Base-by-base conservation (phyloP, 2,113 vertebrate genomes). In the Oreotragus oreotragus region DNA sequence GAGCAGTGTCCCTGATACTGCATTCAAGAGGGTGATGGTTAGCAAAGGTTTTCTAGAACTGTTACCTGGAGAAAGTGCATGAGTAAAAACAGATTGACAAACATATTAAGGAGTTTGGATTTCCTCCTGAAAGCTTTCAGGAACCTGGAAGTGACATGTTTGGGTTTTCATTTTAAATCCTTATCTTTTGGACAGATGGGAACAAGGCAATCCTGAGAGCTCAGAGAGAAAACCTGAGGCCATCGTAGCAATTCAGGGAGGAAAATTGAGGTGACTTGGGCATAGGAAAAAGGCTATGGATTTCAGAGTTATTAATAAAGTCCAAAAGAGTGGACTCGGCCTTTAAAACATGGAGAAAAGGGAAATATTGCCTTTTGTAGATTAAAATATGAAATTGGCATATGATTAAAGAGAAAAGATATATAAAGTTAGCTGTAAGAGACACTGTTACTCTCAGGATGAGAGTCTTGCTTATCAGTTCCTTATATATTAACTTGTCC, bases 131-230 rank as follows among this genome's bases (percentile, higher is more conserved):
- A 88, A 91, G 84, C 53, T 55, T 1, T 33, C n/a, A 7, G 88
- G 49, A 88, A 27, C 27, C 83, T 96, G 84, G 70, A n/a, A 79
- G 57, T 70, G 91, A 60, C 58, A 64, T 47, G 70, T 13, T 33
- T 79, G 58, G 13, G 3, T 83, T 97, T 97, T 88, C 51, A 83
- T 55, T 94, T 96, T 45, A 88, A 49, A 81, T 94, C 21, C 90
- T 23, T 81, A 6, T 88, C 47, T 80, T 53, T 88, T 76, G 12
- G 66, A 19, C 77, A 58, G 15, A 5, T 45, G 57, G 55, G 43
- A 90, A 28, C 30, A 83, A 64, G 39, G n/a, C 23, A 51, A 28
- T 92, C 27, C 33, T 90, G 45, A 64, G 33, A 55, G 49, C n/a
- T 57, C 30, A 51, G 25, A 49, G 30, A 15, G 49, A 91, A 95